Evolutionary conservation across 2,113 vertebrate genomes (phyloP).

Genomic region (Myiagra hebetior): DNA sequence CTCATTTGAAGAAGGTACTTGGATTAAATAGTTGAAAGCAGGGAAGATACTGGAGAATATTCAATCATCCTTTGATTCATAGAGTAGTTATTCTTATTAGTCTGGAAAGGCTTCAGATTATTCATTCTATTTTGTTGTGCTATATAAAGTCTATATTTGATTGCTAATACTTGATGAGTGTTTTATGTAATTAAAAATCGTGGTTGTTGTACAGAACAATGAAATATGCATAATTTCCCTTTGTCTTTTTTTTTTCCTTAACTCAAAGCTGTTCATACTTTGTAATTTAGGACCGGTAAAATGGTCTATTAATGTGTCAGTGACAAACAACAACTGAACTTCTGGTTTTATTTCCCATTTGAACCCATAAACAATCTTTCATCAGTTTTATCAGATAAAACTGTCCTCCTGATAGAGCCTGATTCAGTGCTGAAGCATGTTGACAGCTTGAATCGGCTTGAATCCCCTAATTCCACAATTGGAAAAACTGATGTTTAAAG

Average conservation of each 20-base stretch:
- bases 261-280: neutral
- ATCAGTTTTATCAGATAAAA: neutral
- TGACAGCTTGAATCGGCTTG: neutral
- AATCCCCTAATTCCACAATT: neutral
- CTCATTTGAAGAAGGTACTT: constrained; percentile 10
- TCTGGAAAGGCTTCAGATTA: neutral
- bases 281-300: neutral
- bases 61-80: constrained; percentile 3
- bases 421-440: neutral
- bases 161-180: neutral
- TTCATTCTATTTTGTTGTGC: neutral
- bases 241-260: neutral
- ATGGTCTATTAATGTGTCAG: neutral
- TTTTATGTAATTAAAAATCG: constrained; percentile 8
- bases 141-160: neutral
- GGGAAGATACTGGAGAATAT: neutral
- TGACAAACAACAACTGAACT: neutral
- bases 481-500: neutral
- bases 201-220: neutral
- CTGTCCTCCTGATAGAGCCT: neutral
- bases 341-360: neutral
- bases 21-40: constrained; percentile 18
- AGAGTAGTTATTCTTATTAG: constrained; percentile 25
- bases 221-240: neutral
- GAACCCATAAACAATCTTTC: neutral